Evolutionary conservation across 2,888 invertebrate genomes (phyloP), one percentile per base, ranked within the genome.

Genomic region (Augiades crinisus): DNA sequence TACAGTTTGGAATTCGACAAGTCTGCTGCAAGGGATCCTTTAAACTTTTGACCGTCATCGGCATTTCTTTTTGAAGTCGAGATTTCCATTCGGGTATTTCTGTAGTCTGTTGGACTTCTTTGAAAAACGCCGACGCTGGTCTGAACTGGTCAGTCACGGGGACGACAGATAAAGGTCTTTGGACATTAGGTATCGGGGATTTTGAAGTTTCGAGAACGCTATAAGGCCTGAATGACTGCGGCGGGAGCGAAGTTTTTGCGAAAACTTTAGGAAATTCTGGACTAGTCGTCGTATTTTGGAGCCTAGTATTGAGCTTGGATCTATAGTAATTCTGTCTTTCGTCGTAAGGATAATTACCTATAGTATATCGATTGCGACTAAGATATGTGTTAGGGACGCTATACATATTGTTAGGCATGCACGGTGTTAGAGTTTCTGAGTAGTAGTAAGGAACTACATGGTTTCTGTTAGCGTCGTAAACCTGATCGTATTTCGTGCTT

Each of bases 381-480:
- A 59, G 47, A 50, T 65, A 67, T 17, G 65, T 59, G 50, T 72
- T 73, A 57, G 83, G 76, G 55, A 75, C 68, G 58, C 72, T 78
- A 56, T 76, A 85, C 37, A 77, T 65, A 44, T 87, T 87, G 56
- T 85, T 86, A 64, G 85, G 78, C 86, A 81, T 79, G 87, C 87
- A 77, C 46, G 78, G 78, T 16, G 78, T 78, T 64, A 86, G 54
- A 30, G 88, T 89, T 75, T 89, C 89, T 0, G 88, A 81, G 56
- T 89, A 89, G 61, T 89, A 89, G 57, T 89, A 89, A 40, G 89
- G 89, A 34, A 87, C 84, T 66, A 89, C 83, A 60, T 87, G 86
- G 65, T 89, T 89, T 68, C 87, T 88, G 88, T 90, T 91, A 91
- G 91, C 90, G 72, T 91, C 91, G 79, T 81, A 87, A 68, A 80